phyloP scores from a whole-genome alignment of 2,113 vertebrate species.

The Phrynocephalus versicolor region DNA sequence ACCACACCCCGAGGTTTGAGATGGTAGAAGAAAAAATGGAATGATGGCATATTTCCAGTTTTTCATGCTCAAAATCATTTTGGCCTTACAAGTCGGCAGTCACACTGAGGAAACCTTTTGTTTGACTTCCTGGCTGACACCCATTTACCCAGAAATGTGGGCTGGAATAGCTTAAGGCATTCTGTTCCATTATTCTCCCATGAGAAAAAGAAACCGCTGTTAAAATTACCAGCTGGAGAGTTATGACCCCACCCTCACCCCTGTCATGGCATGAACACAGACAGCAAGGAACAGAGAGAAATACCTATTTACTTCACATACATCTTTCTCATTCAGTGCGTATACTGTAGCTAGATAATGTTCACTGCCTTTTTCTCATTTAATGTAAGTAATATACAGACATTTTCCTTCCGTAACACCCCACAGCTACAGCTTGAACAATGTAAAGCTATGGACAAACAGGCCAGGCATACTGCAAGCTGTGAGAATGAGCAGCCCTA shows the following conservation, averaged over 20 bases:
- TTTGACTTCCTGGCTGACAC: constrained; percentile 18
- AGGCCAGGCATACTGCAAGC: background rate
- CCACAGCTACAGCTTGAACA: background rate
- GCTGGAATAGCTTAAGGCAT: constrained; percentile 7
- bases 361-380: background rate
- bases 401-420: background rate
- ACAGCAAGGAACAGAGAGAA: background rate
- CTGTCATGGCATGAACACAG: background rate
- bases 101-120: constrained; percentile 27
- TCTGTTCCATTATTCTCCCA: constrained; percentile 8
- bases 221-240: background rate
- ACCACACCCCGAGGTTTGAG: background rate
- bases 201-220: background rate
- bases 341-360: constrained; percentile 11
- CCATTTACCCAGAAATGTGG: background rate
- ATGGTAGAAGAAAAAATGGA: constrained; percentile 22
- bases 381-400: background rate
- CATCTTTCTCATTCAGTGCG: background rate
- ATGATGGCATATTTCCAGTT: constrained; percentile 3
- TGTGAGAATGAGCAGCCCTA: background rate
- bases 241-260: background rate
- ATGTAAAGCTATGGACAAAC: background rate
- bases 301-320: background rate
- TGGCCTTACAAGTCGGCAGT: background rate
- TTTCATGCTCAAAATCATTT: background rate